A percentile compares a stretch with the other conserved stretches of the same genome.
Evolutionary conservation across 2,888 invertebrate genomes (phyloP).

Genomic region (Scrobipalpa costella): DNA sequence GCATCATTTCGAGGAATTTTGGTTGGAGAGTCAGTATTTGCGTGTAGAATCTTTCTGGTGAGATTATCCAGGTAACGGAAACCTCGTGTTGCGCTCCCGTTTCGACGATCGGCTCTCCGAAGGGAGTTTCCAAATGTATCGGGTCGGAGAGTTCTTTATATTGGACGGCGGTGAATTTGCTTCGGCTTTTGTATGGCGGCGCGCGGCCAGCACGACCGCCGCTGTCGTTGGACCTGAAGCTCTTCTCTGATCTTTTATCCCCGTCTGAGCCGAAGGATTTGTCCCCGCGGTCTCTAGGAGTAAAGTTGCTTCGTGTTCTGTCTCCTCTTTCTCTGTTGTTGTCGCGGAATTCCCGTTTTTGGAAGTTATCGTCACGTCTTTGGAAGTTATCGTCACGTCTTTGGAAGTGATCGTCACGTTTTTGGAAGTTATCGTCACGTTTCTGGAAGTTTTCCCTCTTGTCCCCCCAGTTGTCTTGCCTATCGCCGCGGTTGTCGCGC

Average conservation of each 20-base stretch:
- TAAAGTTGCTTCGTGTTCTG: conserved; percentile 58
- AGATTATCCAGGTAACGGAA: conserved; percentile 87
- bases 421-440: too few species aligned
- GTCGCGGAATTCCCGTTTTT: conserved; percentile 38
- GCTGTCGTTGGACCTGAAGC: conserved; percentile 56
- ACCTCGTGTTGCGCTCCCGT: conserved; percentile 80
- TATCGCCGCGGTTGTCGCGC: conserved; percentile 36
- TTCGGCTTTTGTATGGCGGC: conserved; percentile 57
- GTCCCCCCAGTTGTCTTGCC: conserved; percentile 38
- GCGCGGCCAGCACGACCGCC: conserved; percentile 52
- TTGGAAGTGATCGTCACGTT: too few species aligned
- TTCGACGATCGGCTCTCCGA: conserved; percentile 69
- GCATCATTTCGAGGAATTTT: conserved; percentile 86
- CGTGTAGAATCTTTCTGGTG: conserved; percentile 87
- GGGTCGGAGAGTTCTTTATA: conserved; percentile 70
- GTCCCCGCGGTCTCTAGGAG: conserved; percentile 63
- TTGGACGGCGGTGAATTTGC: conserved; percentile 61
- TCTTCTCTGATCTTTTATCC: conserved; percentile 57
- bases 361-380: too few species aligned
- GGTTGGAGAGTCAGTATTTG: conserved; percentile 75
- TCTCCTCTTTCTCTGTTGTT: conserved; percentile 46
- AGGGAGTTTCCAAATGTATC: conserved; percentile 71
- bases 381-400: too few species aligned
- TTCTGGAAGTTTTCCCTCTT: too few species aligned
- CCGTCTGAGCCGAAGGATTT: conserved; percentile 58